Percentiles rank a stretch among this genome's conserved stretches.
Conservation (phyloP, 2,888 invertebrate genomes). For the Nesidiocoris tenuis region DNA sequence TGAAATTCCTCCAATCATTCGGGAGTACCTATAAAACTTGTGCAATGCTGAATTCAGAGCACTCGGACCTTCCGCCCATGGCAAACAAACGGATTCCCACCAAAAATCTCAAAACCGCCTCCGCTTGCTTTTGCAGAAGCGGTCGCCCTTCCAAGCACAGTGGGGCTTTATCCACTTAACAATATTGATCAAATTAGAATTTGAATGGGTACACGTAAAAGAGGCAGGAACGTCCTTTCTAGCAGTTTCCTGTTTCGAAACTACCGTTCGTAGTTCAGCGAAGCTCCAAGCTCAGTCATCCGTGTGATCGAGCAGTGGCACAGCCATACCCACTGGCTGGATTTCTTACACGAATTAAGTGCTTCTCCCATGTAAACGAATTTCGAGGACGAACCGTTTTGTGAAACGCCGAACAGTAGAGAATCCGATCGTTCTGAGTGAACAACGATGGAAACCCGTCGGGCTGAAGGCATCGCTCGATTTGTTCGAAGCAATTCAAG, state of each 20-base stretch:
- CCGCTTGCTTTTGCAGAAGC: too few relatives aligned
- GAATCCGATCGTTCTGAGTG: background rate
- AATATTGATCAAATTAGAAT: conserved; percentile 21
- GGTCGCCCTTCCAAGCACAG: too few relatives aligned
- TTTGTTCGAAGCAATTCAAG: too few relatives aligned
- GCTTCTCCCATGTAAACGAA: background rate
- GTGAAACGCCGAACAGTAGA: background rate
- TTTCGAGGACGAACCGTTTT: background rate
- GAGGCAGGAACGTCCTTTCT: conserved; percentile 17
- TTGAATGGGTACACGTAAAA: conserved; percentile 24
- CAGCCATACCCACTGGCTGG: background rate
- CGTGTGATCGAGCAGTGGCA: conserved; percentile 34
- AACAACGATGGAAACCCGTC: too few relatives aligned
- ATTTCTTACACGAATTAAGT: background rate
- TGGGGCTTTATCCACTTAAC: conserved; percentile 4
- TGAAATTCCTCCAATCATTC: too few relatives aligned
- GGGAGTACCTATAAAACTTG: too few relatives aligned
- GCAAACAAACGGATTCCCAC: too few relatives aligned
- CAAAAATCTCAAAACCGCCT: too few relatives aligned
- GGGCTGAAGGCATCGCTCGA: too few relatives aligned
- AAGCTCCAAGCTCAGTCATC: conserved; percentile 25
- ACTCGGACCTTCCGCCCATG: background rate
- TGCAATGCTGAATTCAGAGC: background rate
- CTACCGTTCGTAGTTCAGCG: background rate
- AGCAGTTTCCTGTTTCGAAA: conserved; percentile 16